Evolutionary conservation across 2,113 vertebrate genomes (phyloP).

Genomic region (Scophthalmus maximus): DNA sequence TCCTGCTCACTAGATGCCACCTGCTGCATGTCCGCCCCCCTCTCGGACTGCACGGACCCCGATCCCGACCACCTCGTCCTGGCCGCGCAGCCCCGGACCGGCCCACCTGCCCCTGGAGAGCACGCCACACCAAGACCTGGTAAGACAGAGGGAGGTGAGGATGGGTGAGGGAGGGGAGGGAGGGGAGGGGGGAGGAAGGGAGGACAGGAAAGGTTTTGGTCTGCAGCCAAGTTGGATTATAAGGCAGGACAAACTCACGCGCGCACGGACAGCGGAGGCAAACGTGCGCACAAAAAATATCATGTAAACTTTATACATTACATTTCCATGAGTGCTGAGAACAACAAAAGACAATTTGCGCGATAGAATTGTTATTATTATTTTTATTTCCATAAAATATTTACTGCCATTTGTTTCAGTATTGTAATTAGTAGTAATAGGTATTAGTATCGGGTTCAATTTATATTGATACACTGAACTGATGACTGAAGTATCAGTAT

Average conservation of each 20-base stretch:
- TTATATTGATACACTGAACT: no score
- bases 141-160: constrained; percentile 58
- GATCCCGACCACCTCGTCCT: constrained; percentile 52
- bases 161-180: not conserved
- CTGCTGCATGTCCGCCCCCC: constrained; percentile 62
- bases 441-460: no score
- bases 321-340: no score
- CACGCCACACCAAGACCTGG: constrained; percentile 71
- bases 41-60: constrained; percentile 59
- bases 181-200: constrained; percentile 9
- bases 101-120: constrained; percentile 58
- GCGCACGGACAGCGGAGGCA: constrained; percentile 25
- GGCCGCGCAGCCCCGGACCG: constrained; percentile 48
- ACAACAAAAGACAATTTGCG: no score
- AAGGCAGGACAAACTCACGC: constrained; percentile 32
- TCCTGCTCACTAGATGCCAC: constrained; percentile 68
- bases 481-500: no score
- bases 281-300: constrained; percentile 10
- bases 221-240: constrained; percentile 63
- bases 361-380: no score
- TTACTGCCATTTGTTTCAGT: not conserved
- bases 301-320: not conserved
- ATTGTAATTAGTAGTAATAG: no score
- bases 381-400: not conserved
- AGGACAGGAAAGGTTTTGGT: constrained; percentile 63